Conservation (phyloP, 2,888 invertebrate genomes). For the Drosophila rubida region DNA sequence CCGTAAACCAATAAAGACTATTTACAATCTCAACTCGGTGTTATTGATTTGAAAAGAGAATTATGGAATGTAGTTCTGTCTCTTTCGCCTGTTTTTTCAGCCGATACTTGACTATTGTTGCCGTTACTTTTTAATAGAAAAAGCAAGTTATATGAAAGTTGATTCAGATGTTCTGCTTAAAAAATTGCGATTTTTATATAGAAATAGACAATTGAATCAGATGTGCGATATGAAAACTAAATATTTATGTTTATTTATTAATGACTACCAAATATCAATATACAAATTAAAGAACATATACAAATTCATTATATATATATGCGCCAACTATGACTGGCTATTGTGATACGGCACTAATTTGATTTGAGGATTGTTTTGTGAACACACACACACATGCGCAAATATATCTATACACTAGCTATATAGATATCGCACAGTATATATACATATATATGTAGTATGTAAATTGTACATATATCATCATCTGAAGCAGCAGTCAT, state of each 20-base stretch:
- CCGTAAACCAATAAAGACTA: conserved; percentile 15
- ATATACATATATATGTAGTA: conserved; percentile 22
- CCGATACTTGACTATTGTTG: background rate
- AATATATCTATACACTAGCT: conserved; percentile 42
- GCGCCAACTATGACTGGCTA: conserved; percentile 66
- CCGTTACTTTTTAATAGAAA: background rate
- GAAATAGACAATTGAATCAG: background rate
- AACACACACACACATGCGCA: conserved; percentile 54
- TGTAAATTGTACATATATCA: conserved; percentile 22
- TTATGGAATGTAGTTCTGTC: background rate
- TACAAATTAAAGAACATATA: conserved; percentile 79
- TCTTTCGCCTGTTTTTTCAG: background rate
- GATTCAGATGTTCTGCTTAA: background rate
- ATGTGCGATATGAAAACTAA: conserved; percentile 41
- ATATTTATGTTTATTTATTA: conserved; percentile 68
- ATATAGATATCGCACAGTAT: conserved; percentile 36
- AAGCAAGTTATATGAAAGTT: background rate
- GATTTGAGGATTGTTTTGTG: conserved; percentile 50
- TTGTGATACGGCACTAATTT: conserved; percentile 51
- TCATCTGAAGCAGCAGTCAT: conserved; percentile 54
- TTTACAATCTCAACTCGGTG: background rate
- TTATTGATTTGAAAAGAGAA: background rate
- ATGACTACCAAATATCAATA: conserved; percentile 77
- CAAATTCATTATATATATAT: conserved; percentile 66
- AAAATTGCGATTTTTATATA: too few relatives aligned